These are phyloP conservation scores for Salvator merianae DNA, from an alignment of 2,113 vertebrate species.

Conservation along the genomic window DNA sequence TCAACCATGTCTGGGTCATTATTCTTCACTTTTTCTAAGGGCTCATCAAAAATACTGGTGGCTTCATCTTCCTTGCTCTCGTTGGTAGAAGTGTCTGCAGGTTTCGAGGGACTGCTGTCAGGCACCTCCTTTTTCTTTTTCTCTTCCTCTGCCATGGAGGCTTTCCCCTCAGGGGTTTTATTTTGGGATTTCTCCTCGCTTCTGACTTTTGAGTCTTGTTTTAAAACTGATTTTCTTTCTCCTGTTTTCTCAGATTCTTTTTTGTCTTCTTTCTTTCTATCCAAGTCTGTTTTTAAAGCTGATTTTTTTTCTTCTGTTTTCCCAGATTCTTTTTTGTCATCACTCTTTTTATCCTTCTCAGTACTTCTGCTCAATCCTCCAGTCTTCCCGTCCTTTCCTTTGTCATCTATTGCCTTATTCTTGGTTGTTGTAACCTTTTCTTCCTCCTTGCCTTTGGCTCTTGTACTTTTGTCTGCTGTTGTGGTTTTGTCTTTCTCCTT, in stretches of 20 bases:
- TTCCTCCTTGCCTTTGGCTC: conserved; percentile 50
- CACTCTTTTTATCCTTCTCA: conserved; percentile 38
- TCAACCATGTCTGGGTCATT: conserved; percentile 84
- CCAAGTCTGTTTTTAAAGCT: conserved; percentile 22
- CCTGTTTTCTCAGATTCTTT: conserved; percentile 61
- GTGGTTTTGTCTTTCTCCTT: conserved; percentile 72
- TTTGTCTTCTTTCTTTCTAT: conserved; percentile 55
- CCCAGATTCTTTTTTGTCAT: conserved; percentile 13
- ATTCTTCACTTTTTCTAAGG: conserved; percentile 85
- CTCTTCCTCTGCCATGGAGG: background rate
- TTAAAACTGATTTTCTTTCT: conserved; percentile 53
- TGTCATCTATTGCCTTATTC: conserved; percentile 5
- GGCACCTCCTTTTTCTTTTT: background rate
- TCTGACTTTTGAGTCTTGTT: conserved; percentile 25
- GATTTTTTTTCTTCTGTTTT: conserved; percentile 53
- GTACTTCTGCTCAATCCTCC: background rate
- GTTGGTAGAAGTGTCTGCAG: conserved; percentile 32
- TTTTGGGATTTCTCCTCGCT: conserved; percentile 43
- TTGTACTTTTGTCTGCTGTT: conserved; percentile 51
- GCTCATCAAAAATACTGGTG: conserved; percentile 91
- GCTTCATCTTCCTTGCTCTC: conserved; percentile 76
- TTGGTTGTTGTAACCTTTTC: conserved; percentile 13
- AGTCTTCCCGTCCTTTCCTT: conserved; percentile 45
- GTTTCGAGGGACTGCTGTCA: conserved; percentile 43
- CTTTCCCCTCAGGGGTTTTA: conserved; percentile 39